Conservation (phyloP, 2,888 invertebrate species). For the Sussaba pulchella region DNA sequence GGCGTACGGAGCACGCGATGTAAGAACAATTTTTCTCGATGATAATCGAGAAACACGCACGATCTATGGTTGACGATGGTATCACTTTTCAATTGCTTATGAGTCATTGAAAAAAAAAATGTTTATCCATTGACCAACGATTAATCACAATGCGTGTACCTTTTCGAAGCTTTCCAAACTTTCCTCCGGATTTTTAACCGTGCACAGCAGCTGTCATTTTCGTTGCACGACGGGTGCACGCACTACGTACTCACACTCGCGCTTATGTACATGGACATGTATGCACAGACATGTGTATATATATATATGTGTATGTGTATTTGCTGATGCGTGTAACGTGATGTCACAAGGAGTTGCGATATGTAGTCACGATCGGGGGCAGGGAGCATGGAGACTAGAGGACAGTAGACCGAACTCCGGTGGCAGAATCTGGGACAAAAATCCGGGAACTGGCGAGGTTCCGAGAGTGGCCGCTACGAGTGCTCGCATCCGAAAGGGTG, state of each 20-base stretch:
- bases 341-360: no score
- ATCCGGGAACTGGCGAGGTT: no score
- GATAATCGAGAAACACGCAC: constrained; percentile 1
- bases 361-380: no score
- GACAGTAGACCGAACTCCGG: no score
- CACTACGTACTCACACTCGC: constrained; percentile 6
- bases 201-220: constrained; percentile 64
- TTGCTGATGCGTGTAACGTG: no score
- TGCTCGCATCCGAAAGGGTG: no score
- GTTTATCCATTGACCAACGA: background rate
- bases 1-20: constrained; percentile 15
- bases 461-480: no score
- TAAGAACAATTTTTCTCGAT: background rate
- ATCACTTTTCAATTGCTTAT: background rate
- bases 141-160: no score
- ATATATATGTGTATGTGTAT: no score
- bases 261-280: background rate
- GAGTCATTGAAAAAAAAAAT: background rate
- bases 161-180: constrained; percentile 29
- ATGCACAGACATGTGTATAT: background rate
- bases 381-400: no score
- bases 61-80: background rate
- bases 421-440: no score
- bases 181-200: constrained; percentile 40
- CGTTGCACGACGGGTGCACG: constrained; percentile 39